These are phyloP conservation scores for Macaria liturata DNA, from an alignment of 2,888 invertebrate genomes.

Conservation along the genomic window DNA sequence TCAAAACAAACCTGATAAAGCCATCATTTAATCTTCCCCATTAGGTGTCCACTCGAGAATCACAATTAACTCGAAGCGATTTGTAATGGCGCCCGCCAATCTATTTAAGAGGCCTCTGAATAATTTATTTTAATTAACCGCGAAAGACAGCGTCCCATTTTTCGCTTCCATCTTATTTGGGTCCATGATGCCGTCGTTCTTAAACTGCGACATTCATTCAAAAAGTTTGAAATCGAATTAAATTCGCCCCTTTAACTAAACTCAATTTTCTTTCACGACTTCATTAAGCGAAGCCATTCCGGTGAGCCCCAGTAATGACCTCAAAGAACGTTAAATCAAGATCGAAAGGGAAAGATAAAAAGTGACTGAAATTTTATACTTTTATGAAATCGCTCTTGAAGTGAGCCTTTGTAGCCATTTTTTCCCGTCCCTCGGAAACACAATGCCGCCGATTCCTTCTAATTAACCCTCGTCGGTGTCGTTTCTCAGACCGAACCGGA, in stretches of 20 bases:
- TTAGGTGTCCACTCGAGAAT: conserved; percentile 46
- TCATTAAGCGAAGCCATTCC: conserved; percentile 80
- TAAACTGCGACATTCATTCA: conserved; percentile 75
- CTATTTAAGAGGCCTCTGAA: conserved; percentile 66
- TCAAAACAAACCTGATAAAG: conserved; percentile 33
- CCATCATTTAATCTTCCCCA: conserved; percentile 49
- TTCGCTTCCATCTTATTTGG: conserved; percentile 68
- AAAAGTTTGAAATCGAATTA: conserved; percentile 81
- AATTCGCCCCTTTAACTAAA: conserved; percentile 81
- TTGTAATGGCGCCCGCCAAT: conserved; percentile 64
- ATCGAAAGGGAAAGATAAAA: conserved; percentile 73
- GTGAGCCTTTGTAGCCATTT: conserved; percentile 59
- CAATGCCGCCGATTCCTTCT: conserved; percentile 44
- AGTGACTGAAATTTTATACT: conserved; percentile 76
- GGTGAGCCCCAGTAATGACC: conserved; percentile 80
- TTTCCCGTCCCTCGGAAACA: conserved; percentile 42
- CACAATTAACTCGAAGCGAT: conserved; percentile 59
- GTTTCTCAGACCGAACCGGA: conserved; percentile 36
- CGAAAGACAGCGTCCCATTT: conserved; percentile 67
- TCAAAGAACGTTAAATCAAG: conserved; percentile 80
- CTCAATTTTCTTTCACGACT: conserved; percentile 81
- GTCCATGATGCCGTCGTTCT: conserved; percentile 61
- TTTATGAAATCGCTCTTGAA: conserved; percentile 69
- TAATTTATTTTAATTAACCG: conserved; percentile 78
- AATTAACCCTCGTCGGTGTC: conserved; percentile 45